Conservation (phyloP, 2,113 vertebrate genomes). For the Coptodon rendalli region DNA sequence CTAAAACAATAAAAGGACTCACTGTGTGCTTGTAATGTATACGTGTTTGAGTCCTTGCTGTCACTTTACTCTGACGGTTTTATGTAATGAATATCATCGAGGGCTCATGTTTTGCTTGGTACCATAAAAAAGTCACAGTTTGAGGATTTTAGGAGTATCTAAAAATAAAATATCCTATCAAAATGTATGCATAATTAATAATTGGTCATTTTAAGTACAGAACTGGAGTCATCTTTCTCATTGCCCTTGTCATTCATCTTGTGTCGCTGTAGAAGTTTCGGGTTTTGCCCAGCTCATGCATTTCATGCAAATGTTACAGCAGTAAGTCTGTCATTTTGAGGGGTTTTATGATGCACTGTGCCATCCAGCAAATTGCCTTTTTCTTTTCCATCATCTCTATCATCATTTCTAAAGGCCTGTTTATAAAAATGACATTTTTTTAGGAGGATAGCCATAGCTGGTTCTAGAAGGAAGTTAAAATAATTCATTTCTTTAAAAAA, state of each 20-base stretch:
- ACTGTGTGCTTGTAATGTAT: neutral
- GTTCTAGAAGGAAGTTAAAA: neutral
- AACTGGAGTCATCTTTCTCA: constrained; percentile 22
- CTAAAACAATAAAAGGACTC: neutral
- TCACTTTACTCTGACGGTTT: neutral
- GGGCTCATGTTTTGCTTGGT: neutral
- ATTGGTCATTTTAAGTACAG: constrained; percentile 47
- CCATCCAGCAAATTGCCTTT: neutral
- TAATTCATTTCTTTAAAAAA: neutral
- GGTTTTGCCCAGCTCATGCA: neutral
- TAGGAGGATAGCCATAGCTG: neutral
- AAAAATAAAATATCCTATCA: constrained; percentile 58
- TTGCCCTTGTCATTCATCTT: constrained; percentile 50
- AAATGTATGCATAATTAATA: constrained; percentile 57
- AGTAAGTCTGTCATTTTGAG: neutral
- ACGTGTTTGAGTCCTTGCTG: neutral
- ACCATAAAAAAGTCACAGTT: neutral
- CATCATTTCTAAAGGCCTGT: neutral
- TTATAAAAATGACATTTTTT: neutral
- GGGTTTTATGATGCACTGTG: neutral
- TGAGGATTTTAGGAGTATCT: constrained; percentile 20
- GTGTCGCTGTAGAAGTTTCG: neutral
- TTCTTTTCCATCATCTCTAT: neutral
- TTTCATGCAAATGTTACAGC: neutral
- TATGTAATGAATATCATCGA: neutral